A percentile compares a stretch with the other conserved stretches of the same genome.
phyloP scores from a whole-genome alignment of 2,797 vertebrate species.

The Cirrhinus molitorella region DNA sequence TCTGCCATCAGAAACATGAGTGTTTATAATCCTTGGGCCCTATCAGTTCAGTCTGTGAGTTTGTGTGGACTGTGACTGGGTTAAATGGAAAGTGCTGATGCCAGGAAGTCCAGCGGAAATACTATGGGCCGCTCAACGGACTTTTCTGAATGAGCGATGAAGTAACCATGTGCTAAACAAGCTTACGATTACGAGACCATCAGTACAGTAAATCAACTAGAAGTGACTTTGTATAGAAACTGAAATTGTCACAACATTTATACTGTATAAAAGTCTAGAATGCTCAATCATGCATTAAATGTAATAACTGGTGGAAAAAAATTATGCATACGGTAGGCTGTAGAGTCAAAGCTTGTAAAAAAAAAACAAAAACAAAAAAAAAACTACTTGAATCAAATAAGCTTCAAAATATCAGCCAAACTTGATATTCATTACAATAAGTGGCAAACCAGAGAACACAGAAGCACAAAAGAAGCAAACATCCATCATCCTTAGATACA shows the following conservation, averaged over 20 bases:
- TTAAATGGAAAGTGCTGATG: conserved; percentile 42
- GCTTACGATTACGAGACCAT: neutral
- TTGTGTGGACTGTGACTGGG: neutral
- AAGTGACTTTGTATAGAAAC: neutral
- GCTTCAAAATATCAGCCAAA: neutral
- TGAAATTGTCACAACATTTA: neutral
- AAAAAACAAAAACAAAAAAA: no score
- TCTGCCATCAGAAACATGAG: conserved; percentile 11
- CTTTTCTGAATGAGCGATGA: conserved; percentile 43
- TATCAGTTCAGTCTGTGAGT: conserved; percentile 26
- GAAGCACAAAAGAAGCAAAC: neutral
- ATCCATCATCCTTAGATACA: neutral
- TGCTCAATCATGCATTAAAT: neutral
- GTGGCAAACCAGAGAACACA: neutral
- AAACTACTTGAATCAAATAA: neutral
- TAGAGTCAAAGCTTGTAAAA: neutral
- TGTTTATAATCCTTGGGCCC: conserved; percentile 14
- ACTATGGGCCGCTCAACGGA: neutral
- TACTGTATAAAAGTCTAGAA: neutral
- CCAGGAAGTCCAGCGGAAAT: conserved; percentile 6
- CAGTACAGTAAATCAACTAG: neutral
- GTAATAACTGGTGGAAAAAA: neutral
- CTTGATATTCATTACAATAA: neutral
- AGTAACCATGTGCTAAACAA: conserved; percentile 39
- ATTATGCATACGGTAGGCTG: neutral